Percentiles rank a stretch among this genome's conserved stretches.
phyloP scores from a whole-genome alignment of 1,140 invertebrate species.

The Pararge aegeria region DNA sequence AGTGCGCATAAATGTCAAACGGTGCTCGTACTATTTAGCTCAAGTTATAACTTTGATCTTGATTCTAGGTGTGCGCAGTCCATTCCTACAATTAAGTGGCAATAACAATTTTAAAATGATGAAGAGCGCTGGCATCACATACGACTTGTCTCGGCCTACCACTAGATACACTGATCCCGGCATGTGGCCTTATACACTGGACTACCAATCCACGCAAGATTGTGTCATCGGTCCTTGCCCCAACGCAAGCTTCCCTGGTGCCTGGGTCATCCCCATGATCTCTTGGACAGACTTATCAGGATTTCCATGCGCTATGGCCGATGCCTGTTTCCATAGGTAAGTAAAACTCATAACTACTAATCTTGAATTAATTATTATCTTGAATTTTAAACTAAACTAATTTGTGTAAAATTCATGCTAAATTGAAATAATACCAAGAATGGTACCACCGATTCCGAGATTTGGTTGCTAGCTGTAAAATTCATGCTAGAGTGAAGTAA shows the following conservation, averaged over 20 bases:
- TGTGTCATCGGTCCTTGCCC: constrained; percentile 84
- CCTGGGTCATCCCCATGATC: constrained; percentile 85
- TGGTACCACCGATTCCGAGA: too few species aligned
- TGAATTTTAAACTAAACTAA: too few species aligned
- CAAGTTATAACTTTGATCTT: neutral
- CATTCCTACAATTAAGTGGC: constrained; percentile 85
- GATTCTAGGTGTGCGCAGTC: constrained; percentile 82
- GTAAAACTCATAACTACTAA: too few species aligned
- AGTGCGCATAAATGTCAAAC: too few species aligned
- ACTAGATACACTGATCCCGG: constrained; percentile 77
- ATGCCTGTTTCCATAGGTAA: constrained; percentile 80
- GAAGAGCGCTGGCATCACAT: constrained; percentile 73
- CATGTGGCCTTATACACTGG: constrained; percentile 87
- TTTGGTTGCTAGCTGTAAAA: too few species aligned
- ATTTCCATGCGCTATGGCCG: constrained; percentile 82
- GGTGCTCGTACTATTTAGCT: too few species aligned
- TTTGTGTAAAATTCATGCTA: too few species aligned
- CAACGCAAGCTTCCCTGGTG: constrained; percentile 80
- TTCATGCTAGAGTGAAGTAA: too few species aligned
- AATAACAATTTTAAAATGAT: constrained; percentile 80
- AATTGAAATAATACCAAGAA: too few species aligned
- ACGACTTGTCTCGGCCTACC: constrained; percentile 85
- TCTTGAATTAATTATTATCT: too few species aligned
- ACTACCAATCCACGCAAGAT: constrained; percentile 83
- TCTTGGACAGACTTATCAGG: constrained; percentile 75